A percentile compares a stretch with the other conserved stretches of the same genome.
Conservation (phyloP, 1,140 invertebrate species). For the Phocides pigmalion region DNA sequence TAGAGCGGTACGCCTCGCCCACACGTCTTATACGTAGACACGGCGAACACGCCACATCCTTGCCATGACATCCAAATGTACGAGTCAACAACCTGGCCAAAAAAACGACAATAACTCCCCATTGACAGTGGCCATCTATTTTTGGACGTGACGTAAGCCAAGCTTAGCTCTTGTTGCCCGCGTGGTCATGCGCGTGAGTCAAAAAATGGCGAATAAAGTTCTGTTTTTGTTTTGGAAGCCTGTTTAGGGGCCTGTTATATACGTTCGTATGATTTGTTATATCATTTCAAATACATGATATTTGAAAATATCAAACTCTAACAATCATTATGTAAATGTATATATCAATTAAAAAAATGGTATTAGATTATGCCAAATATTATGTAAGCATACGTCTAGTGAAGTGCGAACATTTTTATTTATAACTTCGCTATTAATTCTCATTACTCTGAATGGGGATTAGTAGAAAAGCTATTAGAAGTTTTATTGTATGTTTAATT, state of each 20-base stretch:
- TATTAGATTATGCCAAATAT: too few species aligned
- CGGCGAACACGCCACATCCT: constrained; percentile 51
- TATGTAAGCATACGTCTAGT: too few species aligned
- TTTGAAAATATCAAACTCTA: too few species aligned
- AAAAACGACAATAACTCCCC: constrained; percentile 70
- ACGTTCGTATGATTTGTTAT: not conserved
- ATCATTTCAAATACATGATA: not conserved
- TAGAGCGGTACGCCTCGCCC: not conserved
- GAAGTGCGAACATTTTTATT: too few species aligned
- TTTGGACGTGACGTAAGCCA: constrained; percentile 67
- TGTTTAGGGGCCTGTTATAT: not conserved
- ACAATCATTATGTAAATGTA: too few species aligned
- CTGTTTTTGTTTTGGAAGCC: not conserved
- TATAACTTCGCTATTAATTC: too few species aligned
- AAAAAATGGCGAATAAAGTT: constrained; percentile 22
- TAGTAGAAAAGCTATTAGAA: too few species aligned
- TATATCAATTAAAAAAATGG: too few species aligned
- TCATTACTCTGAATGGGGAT: too few species aligned
- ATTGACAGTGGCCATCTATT: constrained; percentile 73
- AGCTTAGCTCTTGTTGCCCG: constrained; percentile 39
- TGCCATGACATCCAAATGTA: constrained; percentile 72
- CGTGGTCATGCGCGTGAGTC: constrained; percentile 6
- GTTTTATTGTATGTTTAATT: too few species aligned
- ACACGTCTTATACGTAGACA: constrained; percentile 2
- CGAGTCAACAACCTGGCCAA: constrained; percentile 70